Conservation (phyloP, 2,113 vertebrate genomes). For the Muntiacus muntjak region DNA sequence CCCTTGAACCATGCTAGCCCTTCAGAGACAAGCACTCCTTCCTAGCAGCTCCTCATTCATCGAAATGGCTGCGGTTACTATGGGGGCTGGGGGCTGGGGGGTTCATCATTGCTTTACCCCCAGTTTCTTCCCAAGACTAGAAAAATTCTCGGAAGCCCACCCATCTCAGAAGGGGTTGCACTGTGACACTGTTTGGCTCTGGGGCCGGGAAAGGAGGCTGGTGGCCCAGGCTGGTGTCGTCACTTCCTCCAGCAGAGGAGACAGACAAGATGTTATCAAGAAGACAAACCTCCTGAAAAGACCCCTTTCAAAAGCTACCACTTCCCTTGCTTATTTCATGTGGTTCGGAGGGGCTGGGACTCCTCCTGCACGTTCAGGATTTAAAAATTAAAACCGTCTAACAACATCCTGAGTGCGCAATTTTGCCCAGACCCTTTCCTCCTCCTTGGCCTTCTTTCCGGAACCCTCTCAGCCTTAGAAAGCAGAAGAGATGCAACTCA, state of each 20-base stretch:
- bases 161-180: not conserved
- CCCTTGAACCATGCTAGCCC: slow-evolving; percentile 46
- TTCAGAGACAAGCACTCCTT: slow-evolving; percentile 70
- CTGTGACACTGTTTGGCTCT: not conserved
- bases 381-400: slow-evolving; percentile 61
- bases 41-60: slow-evolving; percentile 77
- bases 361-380: slow-evolving; percentile 58
- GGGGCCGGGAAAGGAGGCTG: not conserved
- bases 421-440: not conserved
- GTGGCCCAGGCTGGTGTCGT: slow-evolving; percentile 9
- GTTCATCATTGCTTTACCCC: not conserved
- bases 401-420: slow-evolving; percentile 73
- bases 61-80: slow-evolving; percentile 73
- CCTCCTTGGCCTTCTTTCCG: not conserved
- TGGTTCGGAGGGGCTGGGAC: slow-evolving; percentile 74
- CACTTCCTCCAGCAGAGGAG: slow-evolving; percentile 77
- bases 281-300: slow-evolving; percentile 74
- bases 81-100: not conserved
- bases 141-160: not conserved
- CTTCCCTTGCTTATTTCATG: slow-evolving; percentile 83
- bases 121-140: not conserved
- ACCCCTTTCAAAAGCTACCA: slow-evolving; percentile 79
- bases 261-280: slow-evolving; percentile 84
- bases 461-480: slow-evolving; percentile 15
- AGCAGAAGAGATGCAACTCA: not conserved